phyloP scores from a whole-genome alignment of 2,888 invertebrate genomes.

The Drosophila diplacantha region DNA sequence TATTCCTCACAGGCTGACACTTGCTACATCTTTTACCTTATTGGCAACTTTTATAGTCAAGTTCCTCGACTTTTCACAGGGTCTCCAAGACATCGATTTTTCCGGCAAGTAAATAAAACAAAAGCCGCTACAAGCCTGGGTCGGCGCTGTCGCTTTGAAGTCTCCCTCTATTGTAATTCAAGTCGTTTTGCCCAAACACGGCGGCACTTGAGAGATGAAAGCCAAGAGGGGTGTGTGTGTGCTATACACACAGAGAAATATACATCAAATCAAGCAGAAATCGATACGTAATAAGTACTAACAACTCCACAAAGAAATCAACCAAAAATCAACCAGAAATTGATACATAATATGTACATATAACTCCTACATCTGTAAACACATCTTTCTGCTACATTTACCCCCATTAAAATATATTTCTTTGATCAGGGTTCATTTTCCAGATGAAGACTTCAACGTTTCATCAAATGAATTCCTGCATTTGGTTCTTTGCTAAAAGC shows the following conservation, averaged over 20 bases:
- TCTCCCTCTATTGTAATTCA: slow-evolving; percentile 34
- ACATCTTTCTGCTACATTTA: background rate
- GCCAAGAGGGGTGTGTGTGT: slow-evolving; percentile 7
- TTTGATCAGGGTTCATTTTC: background rate
- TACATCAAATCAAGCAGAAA: background rate
- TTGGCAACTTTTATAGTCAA: background rate
- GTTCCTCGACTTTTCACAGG: background rate
- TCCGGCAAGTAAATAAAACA: slow-evolving; percentile 24
- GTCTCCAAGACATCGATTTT: slow-evolving; percentile 25
- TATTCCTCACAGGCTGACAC: too few relatives aligned
- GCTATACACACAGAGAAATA: slow-evolving; percentile 2
- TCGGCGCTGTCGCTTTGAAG: slow-evolving; percentile 10
- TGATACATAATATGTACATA: background rate
- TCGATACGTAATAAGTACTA: background rate
- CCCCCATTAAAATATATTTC: background rate
- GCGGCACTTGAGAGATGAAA: slow-evolving; percentile 33
- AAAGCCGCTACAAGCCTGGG: slow-evolving; percentile 19
- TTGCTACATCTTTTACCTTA: background rate
- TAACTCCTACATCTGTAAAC: background rate
- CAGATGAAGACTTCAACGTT: background rate
- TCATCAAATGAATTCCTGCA: background rate
- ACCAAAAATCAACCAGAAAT: background rate
- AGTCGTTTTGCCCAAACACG: slow-evolving; percentile 42
- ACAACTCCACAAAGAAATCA: background rate
- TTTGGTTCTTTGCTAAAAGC: background rate